phyloP scores from a whole-genome alignment of 2,888 invertebrate genomes.

The Hydraecia micacea region DNA sequence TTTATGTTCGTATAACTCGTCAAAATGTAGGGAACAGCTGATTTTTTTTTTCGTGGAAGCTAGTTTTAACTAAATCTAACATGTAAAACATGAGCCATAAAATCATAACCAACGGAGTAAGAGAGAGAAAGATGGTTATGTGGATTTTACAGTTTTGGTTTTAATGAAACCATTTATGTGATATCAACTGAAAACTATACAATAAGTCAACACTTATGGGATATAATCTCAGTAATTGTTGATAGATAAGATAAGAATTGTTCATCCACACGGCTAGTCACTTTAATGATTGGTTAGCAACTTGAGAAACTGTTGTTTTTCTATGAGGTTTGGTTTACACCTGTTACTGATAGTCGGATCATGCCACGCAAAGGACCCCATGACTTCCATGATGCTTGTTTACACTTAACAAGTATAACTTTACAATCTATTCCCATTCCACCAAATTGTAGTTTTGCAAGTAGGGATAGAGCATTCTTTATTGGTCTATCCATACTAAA shows the following conservation, averaged over 20 bases:
- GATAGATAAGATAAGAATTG: slow-evolving; percentile 20
- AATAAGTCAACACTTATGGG: neutral
- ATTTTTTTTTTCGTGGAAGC: too few species aligned
- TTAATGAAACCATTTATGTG: neutral
- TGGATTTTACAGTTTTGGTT: neutral
- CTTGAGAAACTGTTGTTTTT: neutral
- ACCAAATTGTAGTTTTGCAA: neutral
- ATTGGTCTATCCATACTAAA: too few species aligned
- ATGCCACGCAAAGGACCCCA: neutral
- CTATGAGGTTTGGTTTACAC: neutral
- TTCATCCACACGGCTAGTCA: slow-evolving; percentile 14
- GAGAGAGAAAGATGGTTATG: neutral
- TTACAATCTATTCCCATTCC: neutral
- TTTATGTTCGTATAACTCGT: too few species aligned
- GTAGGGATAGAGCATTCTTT: neutral
- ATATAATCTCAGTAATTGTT: slow-evolving; percentile 21
- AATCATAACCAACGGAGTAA: neutral
- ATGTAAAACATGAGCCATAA: neutral
- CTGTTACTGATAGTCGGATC: neutral
- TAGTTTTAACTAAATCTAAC: neutral
- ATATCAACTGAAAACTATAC: neutral
- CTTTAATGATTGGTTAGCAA: neutral
- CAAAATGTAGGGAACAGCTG: too few species aligned
- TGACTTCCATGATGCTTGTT: neutral
- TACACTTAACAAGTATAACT: neutral